phyloP scores from a whole-genome alignment of 2,888 invertebrate genomes.

The Calameuta pallipes region DNA sequence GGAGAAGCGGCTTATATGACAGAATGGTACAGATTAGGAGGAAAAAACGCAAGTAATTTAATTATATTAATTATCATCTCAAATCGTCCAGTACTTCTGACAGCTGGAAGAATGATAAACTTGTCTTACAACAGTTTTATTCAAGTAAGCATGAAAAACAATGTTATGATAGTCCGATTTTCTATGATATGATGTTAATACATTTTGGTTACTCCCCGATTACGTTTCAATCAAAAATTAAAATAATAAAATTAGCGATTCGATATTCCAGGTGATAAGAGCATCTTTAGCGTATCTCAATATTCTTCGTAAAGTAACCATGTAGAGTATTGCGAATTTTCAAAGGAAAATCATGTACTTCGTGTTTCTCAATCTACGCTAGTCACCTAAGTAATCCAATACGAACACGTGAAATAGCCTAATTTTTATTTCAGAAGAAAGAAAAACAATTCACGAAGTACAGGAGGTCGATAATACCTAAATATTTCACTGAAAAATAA shows the following conservation, averaged over 20 bases:
- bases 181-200: background rate
- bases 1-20: too few relatives aligned
- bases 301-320: conserved; percentile 29
- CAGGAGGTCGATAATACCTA: too few relatives aligned
- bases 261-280: conserved; percentile 31
- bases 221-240: conserved; percentile 7
- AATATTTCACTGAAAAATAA: too few relatives aligned
- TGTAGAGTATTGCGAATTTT: background rate
- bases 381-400: too few relatives aligned
- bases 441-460: background rate
- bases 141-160: conserved; percentile 35
- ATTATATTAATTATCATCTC: background rate
- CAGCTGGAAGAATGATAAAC: conserved; percentile 45
- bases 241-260: background rate
- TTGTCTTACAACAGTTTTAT: conserved; percentile 47
- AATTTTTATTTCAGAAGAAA: too few relatives aligned
- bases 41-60: background rate
- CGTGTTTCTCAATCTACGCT: too few relatives aligned
- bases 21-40: too few relatives aligned
- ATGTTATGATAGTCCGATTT: background rate
- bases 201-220: background rate
- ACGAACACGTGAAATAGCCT: too few relatives aligned
- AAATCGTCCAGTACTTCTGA: conserved; percentile 32
- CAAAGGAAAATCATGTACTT: too few relatives aligned
- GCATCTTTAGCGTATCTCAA: conserved; percentile 36